A percentile compares a stretch with the other conserved stretches of the same genome.
Evolutionary conservation across 2,113 vertebrate genomes (phyloP).

Genomic region (Megatriorchis doriae): DNA sequence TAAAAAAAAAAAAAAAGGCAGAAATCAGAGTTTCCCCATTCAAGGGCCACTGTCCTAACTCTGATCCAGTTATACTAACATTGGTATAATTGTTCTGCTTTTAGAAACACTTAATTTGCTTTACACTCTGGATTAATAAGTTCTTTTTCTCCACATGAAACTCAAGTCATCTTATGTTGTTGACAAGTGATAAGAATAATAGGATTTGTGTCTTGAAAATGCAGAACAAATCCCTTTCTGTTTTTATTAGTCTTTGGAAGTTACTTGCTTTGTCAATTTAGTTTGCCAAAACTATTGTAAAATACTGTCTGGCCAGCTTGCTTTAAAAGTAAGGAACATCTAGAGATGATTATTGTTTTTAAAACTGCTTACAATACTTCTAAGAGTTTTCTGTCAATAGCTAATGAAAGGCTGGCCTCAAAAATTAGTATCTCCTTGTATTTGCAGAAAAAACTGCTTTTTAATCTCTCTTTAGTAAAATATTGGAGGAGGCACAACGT

Average conservation of each 20-base stretch:
- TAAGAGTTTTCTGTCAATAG: background rate
- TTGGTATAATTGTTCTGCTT: background rate
- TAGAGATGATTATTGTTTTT: background rate
- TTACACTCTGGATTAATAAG: background rate
- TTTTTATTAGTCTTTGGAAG: background rate
- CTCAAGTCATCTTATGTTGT: background rate
- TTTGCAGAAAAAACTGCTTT: background rate
- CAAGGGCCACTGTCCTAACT: background rate
- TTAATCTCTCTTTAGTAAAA: background rate
- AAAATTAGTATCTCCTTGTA: background rate
- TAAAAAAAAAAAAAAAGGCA: too few species aligned
- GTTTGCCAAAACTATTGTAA: background rate
- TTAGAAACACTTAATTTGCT: background rate
- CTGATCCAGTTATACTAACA: background rate
- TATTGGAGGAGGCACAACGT: fast-evolving
- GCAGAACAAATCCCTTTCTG: background rate
- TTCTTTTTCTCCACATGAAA: background rate
- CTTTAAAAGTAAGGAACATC: background rate
- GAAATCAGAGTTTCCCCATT: background rate
- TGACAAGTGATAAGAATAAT: background rate
- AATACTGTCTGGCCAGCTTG: background rate
- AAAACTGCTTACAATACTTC: background rate
- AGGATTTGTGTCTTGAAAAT: background rate
- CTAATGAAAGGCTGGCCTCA: background rate
- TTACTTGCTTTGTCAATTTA: background rate